Conservation (phyloP, 2,113 vertebrate genomes). For the Polyodon spathula region DNA sequence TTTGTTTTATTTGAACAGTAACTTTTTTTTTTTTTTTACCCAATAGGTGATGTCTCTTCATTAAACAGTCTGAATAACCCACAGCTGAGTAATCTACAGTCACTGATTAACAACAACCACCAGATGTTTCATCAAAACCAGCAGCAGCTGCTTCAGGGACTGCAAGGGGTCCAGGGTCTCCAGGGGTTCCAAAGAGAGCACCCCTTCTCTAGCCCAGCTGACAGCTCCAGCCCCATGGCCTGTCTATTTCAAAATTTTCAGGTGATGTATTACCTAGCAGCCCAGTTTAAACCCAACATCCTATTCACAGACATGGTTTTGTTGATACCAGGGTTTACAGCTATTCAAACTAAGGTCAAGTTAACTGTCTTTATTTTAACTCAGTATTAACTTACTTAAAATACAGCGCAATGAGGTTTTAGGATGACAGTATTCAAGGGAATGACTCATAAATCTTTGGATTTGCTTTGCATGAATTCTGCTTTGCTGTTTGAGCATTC, state of each 20-base stretch:
- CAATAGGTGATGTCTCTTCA: slow-evolving; percentile 74
- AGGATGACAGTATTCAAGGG: too few relatives aligned
- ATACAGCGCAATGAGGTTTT: too few relatives aligned
- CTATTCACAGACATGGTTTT: too few relatives aligned
- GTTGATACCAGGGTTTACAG: too few relatives aligned
- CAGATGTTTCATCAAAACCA: slow-evolving; percentile 79
- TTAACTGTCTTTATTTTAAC: too few relatives aligned
- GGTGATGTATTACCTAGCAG: slow-evolving; percentile 46
- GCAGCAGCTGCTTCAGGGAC: slow-evolving; percentile 53
- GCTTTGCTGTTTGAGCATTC: too few relatives aligned
- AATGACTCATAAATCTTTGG: too few relatives aligned
- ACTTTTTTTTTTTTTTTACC: slow-evolving; percentile 29
- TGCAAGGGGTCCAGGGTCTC: slow-evolving; percentile 67
- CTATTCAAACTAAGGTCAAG: too few relatives aligned
- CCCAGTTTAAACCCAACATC: too few relatives aligned
- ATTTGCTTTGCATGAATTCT: too few relatives aligned
- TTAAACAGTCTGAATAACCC: slow-evolving; percentile 73
- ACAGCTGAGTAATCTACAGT: slow-evolving; percentile 71
- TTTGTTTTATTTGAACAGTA: not conserved
- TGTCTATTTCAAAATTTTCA: slow-evolving; percentile 95
- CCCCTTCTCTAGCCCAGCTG: slow-evolving; percentile 66
- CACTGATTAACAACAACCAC: slow-evolving; percentile 60
- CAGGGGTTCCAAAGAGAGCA: slow-evolving; percentile 75
- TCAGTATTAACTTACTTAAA: too few relatives aligned
- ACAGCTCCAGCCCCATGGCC: slow-evolving; percentile 72